Conservation (phyloP, 2,113 vertebrate genomes). For the Phaethon lepturus region DNA sequence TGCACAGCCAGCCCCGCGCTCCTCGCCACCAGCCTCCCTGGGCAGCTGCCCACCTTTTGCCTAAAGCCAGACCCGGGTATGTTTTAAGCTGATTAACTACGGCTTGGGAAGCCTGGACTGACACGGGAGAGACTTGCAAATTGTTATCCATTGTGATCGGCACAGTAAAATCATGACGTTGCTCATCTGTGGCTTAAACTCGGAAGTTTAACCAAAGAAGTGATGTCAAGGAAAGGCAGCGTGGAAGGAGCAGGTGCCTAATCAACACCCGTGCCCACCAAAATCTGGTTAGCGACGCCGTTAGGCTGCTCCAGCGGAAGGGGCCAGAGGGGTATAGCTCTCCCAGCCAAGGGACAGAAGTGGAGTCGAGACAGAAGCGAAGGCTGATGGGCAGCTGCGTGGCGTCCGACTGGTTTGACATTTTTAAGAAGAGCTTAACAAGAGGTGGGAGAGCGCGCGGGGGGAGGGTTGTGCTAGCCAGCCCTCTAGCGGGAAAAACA, state of each 20-base stretch:
- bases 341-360: fast-evolving
- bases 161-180: neutral
- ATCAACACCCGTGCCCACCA: neutral
- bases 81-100: neutral
- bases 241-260: neutral
- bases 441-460: neutral
- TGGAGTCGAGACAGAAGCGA: neutral
- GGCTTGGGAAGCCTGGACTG: neutral
- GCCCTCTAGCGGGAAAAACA: neutral
- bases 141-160: fast-evolving
- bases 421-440: neutral
- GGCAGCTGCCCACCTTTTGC: neutral
- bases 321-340: neutral
- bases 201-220: neutral
- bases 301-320: neutral
- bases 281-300: neutral
- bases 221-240: neutral
- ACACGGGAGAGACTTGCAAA: neutral
- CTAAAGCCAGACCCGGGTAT: neutral
- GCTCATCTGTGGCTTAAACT: neutral
- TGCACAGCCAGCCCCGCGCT: fast-evolving
- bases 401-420: neutral
- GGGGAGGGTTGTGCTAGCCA: neutral
- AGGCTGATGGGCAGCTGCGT: neutral
- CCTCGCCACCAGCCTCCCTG: neutral